Evolutionary conservation across 2,888 invertebrate species (phyloP).

Genomic region (Ormyrus rosae): DNA sequence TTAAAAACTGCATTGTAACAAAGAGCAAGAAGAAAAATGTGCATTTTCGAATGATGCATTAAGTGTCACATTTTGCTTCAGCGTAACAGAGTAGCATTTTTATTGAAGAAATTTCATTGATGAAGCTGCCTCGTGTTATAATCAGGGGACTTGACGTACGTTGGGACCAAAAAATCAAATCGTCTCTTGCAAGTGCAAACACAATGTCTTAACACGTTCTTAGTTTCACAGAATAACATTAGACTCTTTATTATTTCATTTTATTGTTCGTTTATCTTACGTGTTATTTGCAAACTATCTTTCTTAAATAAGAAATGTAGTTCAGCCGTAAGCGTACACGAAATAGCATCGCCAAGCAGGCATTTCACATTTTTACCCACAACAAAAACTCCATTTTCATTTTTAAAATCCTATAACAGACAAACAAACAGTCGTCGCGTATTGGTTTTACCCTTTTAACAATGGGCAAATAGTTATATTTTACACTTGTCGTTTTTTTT

Average conservation of each 20-base stretch:
- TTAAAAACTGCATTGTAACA: conserved; percentile 26
- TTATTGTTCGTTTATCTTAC: conserved; percentile 42
- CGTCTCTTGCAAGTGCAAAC: conserved; percentile 39
- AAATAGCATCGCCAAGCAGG: conserved; percentile 74
- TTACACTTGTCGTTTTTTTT: conserved; percentile 67
- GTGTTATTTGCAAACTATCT: conserved; percentile 32
- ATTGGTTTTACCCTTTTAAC: conserved; percentile 72
- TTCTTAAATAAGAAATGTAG: conserved; percentile 46
- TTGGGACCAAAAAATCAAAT: conserved; percentile 50
- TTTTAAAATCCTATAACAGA: conserved; percentile 73
- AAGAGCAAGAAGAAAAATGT: conserved; percentile 44
- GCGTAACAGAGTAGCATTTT: conserved; percentile 36
- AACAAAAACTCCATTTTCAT: conserved; percentile 71
- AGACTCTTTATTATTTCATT: conserved; percentile 42
- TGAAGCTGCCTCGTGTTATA: conserved; percentile 45
- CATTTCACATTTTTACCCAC: conserved; percentile 71
- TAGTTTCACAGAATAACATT: conserved; percentile 50
- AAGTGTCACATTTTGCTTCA: conserved; percentile 36
- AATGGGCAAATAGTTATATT: conserved; percentile 69
- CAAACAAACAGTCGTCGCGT: conserved; percentile 72
- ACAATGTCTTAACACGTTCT: conserved; percentile 34
- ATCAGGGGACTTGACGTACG: conserved; percentile 37
- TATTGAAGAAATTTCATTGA: conserved; percentile 37
- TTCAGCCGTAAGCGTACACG: conserved; percentile 62
- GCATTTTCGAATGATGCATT: conserved; percentile 30